Base-by-base conservation (phyloP, 2,888 invertebrate species). In the Drosophila bunnanda region DNA sequence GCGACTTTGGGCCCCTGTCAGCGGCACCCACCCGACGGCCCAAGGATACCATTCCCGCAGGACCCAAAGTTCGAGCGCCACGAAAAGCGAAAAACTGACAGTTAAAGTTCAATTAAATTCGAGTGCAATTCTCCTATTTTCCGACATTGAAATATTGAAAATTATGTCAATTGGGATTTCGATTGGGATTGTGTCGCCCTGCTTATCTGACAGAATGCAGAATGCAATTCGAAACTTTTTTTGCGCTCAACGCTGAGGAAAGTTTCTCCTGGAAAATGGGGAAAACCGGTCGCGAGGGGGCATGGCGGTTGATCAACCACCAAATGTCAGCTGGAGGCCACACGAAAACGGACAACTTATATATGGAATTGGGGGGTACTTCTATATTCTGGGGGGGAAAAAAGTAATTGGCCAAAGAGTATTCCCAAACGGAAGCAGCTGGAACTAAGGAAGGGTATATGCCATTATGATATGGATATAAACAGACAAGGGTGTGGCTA, bases 51-150 rank as follows among this genome's bases (percentile, higher is more conserved):
- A 9, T 20, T 25, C 59, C 43, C 60, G 39, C 9, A 36, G 28
- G 20, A 34, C 28, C 28, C 4, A 50, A n/a, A 12, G 20, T 39
- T 13, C 25, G 25, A 22, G 52, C 32, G 52, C 38, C n/a, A 20
- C 39, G 53, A 53, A 69, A 67, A 70, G 20, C 43, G 55, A 53
- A 72, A 69, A 81, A 17, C 55, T 66, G 67, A 66, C 67, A 67
- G 56, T 86, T 83, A 81, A 81, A 81, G 86, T 86, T 83, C 83
- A 83, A 83, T 83, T 86, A 86, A 83, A 83, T 85, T 73, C 59
- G 64, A 77, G 67, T 68, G 71, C 64, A 64, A 55, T 70, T 64
- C 59, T 61, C 59, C 52, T 59, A 68, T 64, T 67, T 71, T 67
- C 34, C 65, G 79, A 73, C 75, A 79, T 72, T 78, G 67, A 67